Evolutionary conservation across 2,113 vertebrate genomes (phyloP), one percentile per base, ranked within the genome.

Genomic region (Scortum barcoo): DNA sequence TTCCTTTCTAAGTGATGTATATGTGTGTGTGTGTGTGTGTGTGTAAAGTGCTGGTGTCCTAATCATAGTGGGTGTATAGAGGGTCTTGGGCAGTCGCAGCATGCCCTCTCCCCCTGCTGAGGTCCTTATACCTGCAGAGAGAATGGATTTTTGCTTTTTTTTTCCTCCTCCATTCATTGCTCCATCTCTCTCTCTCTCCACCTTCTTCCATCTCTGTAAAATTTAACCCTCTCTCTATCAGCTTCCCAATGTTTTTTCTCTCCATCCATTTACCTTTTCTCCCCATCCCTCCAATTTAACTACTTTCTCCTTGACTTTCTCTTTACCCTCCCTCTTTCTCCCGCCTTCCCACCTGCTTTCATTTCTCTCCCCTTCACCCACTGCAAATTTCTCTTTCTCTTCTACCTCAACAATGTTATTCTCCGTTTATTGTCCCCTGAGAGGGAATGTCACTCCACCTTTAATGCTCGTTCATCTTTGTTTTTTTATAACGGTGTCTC

Each of bases 71-170:
- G 74, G 58, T 51, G 54, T 71, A 75, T 60, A 57, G 80, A 79
- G 70, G 88, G 72, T 81, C 79, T 75, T 66, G 80, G 88, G 22
- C 65, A 71, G 72, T 46, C 83, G 0, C 77, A 83, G 56, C 74
- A 78, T 83, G 85, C 38, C 56, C 62, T 82, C 75, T 54, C 57
- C 69, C 72, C 72, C 81, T 38, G 76, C 82, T 74, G 77, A 80
- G 80, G 76, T 78, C 44, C 67, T 76, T 87, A 73, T 69, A 67
- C 85, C 86, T 91, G 83, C 81, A 90, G 81, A 88, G 86, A 91
- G 91, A 91, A 86, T 88, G 7, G 76, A 83, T 90, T 91, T 88
- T 78, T 87, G 46, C 58, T 86, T 85, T 73, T 80, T 78, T 80
- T 70, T 68, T n/a, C n/a, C 72, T 72, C 70, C 57, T 76, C 70